Base-by-base conservation (phyloP, 2,113 vertebrate species). In the Melanocharis versteri region DNA sequence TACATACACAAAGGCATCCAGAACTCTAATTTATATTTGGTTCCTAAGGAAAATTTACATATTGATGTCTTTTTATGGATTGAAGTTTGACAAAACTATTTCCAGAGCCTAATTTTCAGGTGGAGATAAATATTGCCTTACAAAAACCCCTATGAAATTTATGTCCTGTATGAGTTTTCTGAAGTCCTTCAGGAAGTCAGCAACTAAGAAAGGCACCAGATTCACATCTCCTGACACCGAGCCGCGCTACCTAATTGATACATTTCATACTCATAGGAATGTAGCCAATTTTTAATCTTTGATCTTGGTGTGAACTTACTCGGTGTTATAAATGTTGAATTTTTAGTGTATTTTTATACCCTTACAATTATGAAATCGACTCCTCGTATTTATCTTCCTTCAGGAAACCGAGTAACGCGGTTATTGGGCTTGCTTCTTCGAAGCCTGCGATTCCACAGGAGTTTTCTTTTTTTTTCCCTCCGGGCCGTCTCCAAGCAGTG, bases 401-500 rank as follows among this genome's bases (percentile, higher is more conserved):
- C 66, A 95, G 87, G 79, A 97, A 94, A 44, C 81, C 7, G 9
- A 81, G 56, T 82, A 91, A 83, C 82, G 35, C 47, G 28, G 85
- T 93, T 94, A 79, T 95, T 95, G 69, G 92, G 79, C 93, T 76
- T 7, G 1, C 56, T 65, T 92, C 93, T 96, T 96, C 93, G 90
- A 93, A 87, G 62, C 42, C 65, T 24, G 42, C 1, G 2, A 48
- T 96, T 91, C 94, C 1, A 0, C 33, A 11, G 76, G 71, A 76
- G 13, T 4, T 64, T 75, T 95, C 65, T 92, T 92, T 65, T 90
- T 22, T 14, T 40, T 42, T 48, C 22, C 11, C 94, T 96, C 69
- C 7, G 61, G 85, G 62, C 95, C 95, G 79, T 96, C 93, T 98
- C 83, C 95, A 66, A 54, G 95, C 71, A 91, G 91, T 97, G 95